Percentiles rank a stretch among this genome's conserved stretches.
Conservation (phyloP, 2,113 vertebrate genomes). For the Catharus minimus region DNA sequence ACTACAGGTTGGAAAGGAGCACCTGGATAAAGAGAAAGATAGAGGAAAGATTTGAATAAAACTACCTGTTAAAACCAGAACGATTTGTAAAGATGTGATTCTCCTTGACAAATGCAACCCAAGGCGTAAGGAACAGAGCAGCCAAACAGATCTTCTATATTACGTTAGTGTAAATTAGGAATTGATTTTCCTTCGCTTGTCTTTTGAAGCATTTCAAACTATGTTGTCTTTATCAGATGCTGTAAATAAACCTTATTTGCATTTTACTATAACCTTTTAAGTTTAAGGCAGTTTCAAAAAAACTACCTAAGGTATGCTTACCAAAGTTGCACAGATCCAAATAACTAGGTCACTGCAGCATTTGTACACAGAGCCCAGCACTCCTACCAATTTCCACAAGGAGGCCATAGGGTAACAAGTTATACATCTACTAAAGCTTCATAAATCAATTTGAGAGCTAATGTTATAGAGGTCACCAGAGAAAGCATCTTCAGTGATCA, state of each 20-base stretch:
- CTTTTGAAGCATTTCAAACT: neutral
- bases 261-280: conserved; percentile 24
- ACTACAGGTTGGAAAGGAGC: neutral
- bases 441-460: conserved; percentile 62
- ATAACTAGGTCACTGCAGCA: conserved; percentile 26
- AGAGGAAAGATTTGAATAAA: neutral
- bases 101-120: conserved; percentile 23
- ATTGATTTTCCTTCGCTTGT: conserved; percentile 59
- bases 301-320: neutral
- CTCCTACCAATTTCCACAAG: conserved; percentile 19
- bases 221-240: conserved; percentile 7
- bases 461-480: conserved; percentile 19
- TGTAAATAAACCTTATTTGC: neutral
- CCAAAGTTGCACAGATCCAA: neutral
- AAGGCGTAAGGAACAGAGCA: neutral
- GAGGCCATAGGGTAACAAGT: conserved; percentile 10
- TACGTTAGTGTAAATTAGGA: conserved; percentile 22
- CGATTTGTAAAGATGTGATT: neutral
- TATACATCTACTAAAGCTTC: conserved; percentile 22
- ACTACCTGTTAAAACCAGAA: neutral
- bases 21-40: neutral
- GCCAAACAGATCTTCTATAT: neutral
- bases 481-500: conserved; percentile 15
- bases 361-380: neutral
- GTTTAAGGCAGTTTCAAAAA: neutral